These are phyloP conservation scores for Hydrozoanthus tunicans DNA, from an alignment of 64 coral and sea anemone genomes.

Conservation along the genomic window DNA sequence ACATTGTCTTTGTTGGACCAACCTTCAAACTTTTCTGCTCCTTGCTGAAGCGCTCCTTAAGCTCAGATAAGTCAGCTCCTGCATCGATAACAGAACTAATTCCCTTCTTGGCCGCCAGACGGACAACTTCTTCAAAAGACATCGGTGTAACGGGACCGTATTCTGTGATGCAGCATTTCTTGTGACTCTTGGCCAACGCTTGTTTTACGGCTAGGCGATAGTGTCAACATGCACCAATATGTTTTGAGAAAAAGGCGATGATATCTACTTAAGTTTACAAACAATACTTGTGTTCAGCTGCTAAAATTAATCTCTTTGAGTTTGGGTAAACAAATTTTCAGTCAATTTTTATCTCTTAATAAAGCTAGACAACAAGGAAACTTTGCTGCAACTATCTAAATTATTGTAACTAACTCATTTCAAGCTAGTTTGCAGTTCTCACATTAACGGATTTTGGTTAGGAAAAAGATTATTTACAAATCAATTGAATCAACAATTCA, in stretches of 20 bases:
- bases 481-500: too few species aligned
- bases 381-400: too few species aligned
- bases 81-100: slow-evolving; percentile 64
- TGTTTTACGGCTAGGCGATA: not conserved
- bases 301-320: not conserved
- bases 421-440: too few species aligned
- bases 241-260: not conserved
- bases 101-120: slow-evolving; percentile 58
- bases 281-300: not conserved
- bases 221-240: too few species aligned
- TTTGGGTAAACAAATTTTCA: not conserved
- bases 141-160: slow-evolving; percentile 17
- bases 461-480: too few species aligned
- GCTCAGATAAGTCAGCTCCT: slow-evolving; percentile 53
- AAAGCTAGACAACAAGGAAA: not conserved
- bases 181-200: not conserved
- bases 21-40: slow-evolving; percentile 58
- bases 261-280: not conserved
- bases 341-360: not conserved
- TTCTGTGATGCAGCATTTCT: slow-evolving; percentile 44
- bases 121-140: slow-evolving; percentile 40
- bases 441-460: too few species aligned
- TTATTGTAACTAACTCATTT: too few species aligned
- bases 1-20: not conserved
- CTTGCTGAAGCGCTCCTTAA: slow-evolving; percentile 39